Evolutionary conservation across 2,888 invertebrate genomes (phyloP).

Genomic region (Loripinus fragilis): DNA sequence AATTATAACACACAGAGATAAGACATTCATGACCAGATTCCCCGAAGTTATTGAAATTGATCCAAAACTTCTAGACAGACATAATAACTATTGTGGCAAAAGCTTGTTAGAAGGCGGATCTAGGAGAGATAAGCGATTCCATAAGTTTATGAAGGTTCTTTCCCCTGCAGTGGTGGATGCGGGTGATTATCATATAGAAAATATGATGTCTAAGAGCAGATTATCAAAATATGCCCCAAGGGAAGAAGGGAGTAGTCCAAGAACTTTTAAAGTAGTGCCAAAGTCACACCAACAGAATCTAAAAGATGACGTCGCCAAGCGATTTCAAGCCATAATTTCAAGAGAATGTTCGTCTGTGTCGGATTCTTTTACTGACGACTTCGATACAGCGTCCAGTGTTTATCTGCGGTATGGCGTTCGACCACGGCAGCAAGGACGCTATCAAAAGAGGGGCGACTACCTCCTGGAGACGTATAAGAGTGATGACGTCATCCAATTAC

Average conservation of each 20-base stretch:
- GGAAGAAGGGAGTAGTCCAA: slow-evolving; percentile 41
- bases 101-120: slow-evolving; percentile 65
- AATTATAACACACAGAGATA: slow-evolving; percentile 72
- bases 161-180: slow-evolving; percentile 60
- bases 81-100: slow-evolving; percentile 72
- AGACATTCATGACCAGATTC: slow-evolving; percentile 74
- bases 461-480: slow-evolving; percentile 60
- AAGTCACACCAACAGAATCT: slow-evolving; percentile 51
- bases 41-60: slow-evolving; percentile 75
- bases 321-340: slow-evolving; percentile 56
- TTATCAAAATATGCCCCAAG: slow-evolving; percentile 61
- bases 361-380: slow-evolving; percentile 12
- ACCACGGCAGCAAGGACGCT: slow-evolving; percentile 39
- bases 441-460: slow-evolving; percentile 57
- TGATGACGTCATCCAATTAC: slow-evolving; percentile 55
- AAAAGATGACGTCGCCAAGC: slow-evolving; percentile 50
- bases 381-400: background rate
- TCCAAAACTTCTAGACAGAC: slow-evolving; percentile 66
- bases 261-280: slow-evolving; percentile 35
- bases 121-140: slow-evolving; percentile 68
- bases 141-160: slow-evolving; percentile 62
- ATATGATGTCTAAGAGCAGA: slow-evolving; percentile 64
- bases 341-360: slow-evolving; percentile 51
- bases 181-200: slow-evolving; percentile 64
- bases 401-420: background rate